phyloP scores from a whole-genome alignment of 1,140 invertebrate genomes.

The Sycobia sp. region DNA sequence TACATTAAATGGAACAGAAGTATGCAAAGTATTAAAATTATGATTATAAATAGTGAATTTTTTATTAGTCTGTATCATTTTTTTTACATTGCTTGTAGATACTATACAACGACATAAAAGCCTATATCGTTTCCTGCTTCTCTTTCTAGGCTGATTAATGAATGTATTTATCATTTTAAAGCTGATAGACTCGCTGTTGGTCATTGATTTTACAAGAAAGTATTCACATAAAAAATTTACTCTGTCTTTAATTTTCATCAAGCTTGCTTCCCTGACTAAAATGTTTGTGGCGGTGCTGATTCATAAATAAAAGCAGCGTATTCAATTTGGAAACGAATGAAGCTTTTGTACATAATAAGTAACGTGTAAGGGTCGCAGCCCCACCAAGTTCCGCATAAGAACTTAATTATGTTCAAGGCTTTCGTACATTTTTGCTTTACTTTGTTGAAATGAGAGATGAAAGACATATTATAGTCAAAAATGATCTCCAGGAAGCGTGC shows the following conservation, averaged over 20 bases:
- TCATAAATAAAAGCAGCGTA: not conserved
- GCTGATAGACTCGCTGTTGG: not conserved
- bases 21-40: not conserved
- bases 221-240: not conserved
- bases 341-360: slow-evolving; percentile 32
- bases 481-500: not conserved
- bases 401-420: too few species aligned
- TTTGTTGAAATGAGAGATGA: slow-evolving; percentile 23
- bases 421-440: too few species aligned
- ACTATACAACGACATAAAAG: too few species aligned
- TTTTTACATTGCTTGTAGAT: not conserved
- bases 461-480: slow-evolving; percentile 29
- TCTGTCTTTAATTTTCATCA: not conserved
- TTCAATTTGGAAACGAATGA: slow-evolving; percentile 22
- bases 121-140: too few species aligned
- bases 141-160: too few species aligned
- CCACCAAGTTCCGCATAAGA: slow-evolving; percentile 22
- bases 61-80: not conserved
- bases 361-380: slow-evolving; percentile 25
- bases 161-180: too few species aligned
- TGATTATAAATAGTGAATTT: not conserved
- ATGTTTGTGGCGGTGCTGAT: not conserved
- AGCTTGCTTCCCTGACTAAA: not conserved
- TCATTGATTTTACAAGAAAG: not conserved
- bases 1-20: not conserved